phyloP scores from a whole-genome alignment of 2,888 invertebrate species.

The Notodonta ziczac region DNA sequence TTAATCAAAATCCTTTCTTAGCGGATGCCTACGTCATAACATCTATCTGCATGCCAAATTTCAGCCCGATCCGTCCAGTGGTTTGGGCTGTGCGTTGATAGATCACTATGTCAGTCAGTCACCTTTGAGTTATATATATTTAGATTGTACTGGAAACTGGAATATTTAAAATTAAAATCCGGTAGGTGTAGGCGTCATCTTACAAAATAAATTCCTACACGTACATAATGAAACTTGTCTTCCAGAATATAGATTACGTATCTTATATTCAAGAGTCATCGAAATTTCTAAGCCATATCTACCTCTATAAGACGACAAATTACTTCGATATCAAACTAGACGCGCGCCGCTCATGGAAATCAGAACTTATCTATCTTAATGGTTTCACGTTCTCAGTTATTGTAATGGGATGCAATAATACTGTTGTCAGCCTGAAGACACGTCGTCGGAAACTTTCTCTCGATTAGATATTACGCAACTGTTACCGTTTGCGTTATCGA shows the following conservation, averaged over 20 bases:
- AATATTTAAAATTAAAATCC: too few relatives aligned
- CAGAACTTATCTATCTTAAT: slow-evolving; percentile 17
- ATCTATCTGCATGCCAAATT: too few relatives aligned
- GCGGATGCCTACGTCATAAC: too few relatives aligned
- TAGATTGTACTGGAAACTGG: too few relatives aligned
- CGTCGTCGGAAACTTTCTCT: slow-evolving; percentile 40
- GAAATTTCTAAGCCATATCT: not conserved
- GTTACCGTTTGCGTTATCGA: slow-evolving; percentile 4
- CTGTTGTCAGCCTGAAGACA: slow-evolving; percentile 28
- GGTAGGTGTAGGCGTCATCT: too few relatives aligned
- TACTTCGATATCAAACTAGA: slow-evolving; percentile 5
- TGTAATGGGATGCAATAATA: slow-evolving; percentile 22
- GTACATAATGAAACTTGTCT: too few relatives aligned
- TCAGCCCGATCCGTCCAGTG: too few relatives aligned
- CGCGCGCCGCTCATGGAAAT: slow-evolving; percentile 8
- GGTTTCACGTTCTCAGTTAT: slow-evolving; percentile 22
- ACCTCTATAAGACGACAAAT: not conserved
- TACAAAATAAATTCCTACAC: too few relatives aligned
- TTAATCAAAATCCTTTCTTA: too few relatives aligned
- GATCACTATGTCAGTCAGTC: too few relatives aligned
- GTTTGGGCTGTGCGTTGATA: too few relatives aligned
- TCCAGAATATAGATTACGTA: not conserved
- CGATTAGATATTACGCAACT: slow-evolving; percentile 32
- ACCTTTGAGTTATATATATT: too few relatives aligned
- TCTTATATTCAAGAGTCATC: not conserved